Conservation (phyloP, 2,888 invertebrate species). For the Heteromurus nitidus region DNA sequence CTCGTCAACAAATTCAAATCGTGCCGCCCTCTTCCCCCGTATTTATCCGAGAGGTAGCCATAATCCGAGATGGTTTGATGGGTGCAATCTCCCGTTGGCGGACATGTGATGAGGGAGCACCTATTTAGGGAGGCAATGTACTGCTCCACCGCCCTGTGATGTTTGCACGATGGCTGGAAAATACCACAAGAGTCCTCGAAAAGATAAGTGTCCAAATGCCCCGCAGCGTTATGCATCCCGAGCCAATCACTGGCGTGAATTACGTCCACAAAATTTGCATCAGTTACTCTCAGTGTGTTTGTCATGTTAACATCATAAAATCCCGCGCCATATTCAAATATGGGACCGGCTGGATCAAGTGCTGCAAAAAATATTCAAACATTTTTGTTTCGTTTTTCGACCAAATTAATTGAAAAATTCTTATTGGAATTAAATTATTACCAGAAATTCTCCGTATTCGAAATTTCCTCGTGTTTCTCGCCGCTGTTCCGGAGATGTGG, state of each 20-base stretch:
- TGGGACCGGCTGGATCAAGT: neutral
- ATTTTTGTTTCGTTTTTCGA: neutral
- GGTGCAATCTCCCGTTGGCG: too few relatives aligned
- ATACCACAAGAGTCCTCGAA: neutral
- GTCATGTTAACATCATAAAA: neutral
- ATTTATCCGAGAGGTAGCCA: too few relatives aligned
- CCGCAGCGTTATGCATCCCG: neutral
- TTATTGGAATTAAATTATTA: neutral
- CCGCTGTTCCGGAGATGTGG: neutral
- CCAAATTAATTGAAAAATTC: neutral
- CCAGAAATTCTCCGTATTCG: neutral
- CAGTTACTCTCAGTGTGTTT: constrained; percentile 13
- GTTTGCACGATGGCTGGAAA: neutral
- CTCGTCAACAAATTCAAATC: too few relatives aligned
- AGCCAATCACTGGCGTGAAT: neutral
- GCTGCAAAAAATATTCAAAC: neutral
- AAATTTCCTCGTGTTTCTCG: neutral
- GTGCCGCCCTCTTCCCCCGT: too few relatives aligned
- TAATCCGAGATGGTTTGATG: too few relatives aligned
- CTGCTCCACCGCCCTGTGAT: neutral
- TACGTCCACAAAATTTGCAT: neutral
- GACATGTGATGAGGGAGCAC: constrained; percentile 26
- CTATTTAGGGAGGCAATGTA: neutral
- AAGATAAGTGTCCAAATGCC: neutral
- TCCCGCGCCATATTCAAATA: neutral